Percentiles rank a stretch among this genome's conserved stretches.
phyloP scores from a whole-genome alignment of 2,113 vertebrate species.

The Smithornis capensis region DNA sequence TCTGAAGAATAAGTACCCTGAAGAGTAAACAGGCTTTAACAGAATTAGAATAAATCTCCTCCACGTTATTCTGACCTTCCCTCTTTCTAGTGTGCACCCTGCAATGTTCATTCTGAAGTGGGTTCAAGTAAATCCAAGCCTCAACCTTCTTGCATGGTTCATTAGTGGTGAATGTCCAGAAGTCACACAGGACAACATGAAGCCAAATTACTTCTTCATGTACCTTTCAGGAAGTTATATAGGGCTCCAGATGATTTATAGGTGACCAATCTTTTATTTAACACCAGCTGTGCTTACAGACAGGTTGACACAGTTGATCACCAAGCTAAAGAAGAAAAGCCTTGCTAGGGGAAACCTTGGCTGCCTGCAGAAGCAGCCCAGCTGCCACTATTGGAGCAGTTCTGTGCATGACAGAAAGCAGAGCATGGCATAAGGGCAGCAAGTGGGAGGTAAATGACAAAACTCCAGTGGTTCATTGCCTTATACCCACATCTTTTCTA shows the following conservation, averaged over 20 bases:
- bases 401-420: not conserved
- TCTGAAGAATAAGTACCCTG: not conserved
- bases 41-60: not conserved
- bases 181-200: slow-evolving; percentile 50
- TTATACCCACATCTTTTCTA: not conserved
- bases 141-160: slow-evolving; percentile 70
- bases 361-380: not conserved
- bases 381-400: not conserved
- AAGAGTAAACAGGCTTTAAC: not conserved
- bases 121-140: not conserved
- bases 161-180: slow-evolving; percentile 64
- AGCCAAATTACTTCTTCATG: slow-evolving; percentile 68
- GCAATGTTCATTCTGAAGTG: not conserved
- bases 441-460: not conserved
- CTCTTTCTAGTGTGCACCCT: not conserved
- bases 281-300: not conserved
- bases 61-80: not conserved
- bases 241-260: slow-evolving; percentile 55
- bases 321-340: slow-evolving; percentile 48
- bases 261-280: not conserved
- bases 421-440: not conserved
- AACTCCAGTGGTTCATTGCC: not conserved
- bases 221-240: slow-evolving; percentile 72
- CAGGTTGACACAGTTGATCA: not conserved
- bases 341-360: not conserved